A percentile compares a stretch with the other conserved stretches of the same genome.
These are phyloP conservation scores for Ceratitis capitata DNA, from an alignment of 1,140 invertebrate genomes.

Conservation along the genomic window DNA sequence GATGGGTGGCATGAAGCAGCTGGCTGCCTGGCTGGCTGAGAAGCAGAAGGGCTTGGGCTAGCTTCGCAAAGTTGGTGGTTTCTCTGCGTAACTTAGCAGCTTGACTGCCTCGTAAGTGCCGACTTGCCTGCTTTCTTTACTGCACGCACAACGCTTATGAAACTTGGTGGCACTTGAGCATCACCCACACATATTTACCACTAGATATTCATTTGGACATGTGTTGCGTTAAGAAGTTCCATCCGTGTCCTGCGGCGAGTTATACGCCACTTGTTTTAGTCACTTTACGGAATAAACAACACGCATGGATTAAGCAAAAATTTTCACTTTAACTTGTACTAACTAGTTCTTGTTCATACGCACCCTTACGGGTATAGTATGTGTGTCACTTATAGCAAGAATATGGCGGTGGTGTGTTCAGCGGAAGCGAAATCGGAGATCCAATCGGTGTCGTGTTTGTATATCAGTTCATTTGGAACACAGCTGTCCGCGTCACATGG, in stretches of 20 bases:
- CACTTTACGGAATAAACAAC: slow-evolving; percentile 6
- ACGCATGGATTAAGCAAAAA: slow-evolving; percentile 4
- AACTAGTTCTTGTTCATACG: background rate
- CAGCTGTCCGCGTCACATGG: too few relatives aligned
- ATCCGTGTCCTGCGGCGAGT: slow-evolving; percentile 26
- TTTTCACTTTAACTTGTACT: slow-evolving; percentile 5
- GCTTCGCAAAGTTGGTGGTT: background rate
- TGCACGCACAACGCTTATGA: background rate
- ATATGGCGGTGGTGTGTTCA: too few relatives aligned
- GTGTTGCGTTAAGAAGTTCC: slow-evolving; percentile 33
- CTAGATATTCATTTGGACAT: background rate
- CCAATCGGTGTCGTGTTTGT: too few relatives aligned
- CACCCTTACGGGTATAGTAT: background rate
- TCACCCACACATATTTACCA: background rate
- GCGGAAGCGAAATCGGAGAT: too few relatives aligned
- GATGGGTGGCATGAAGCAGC: background rate
- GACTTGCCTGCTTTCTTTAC: background rate
- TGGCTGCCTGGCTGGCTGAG: background rate
- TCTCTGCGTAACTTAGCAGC: background rate
- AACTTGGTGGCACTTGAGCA: background rate
- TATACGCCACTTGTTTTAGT: background rate
- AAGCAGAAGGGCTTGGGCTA: too few relatives aligned
- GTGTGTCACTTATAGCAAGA: too few relatives aligned
- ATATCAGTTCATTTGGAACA: too few relatives aligned
- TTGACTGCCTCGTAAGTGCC: background rate